Evolutionary conservation across 2,797 vertebrate species (phyloP).

Genomic region (Sebastes taczanowskii): DNA sequence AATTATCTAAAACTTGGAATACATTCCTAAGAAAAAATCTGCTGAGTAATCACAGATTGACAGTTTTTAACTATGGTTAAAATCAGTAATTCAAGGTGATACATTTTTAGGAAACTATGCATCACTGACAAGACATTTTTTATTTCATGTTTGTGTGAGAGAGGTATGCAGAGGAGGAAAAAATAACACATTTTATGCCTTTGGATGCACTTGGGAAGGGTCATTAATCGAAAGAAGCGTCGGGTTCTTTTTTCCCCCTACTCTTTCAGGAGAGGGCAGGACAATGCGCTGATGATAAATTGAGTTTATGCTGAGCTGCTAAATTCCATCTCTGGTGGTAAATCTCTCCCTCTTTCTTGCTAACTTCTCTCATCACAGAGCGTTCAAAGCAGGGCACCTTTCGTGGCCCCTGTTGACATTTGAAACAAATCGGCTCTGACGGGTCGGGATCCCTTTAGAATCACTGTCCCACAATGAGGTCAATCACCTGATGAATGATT

Average conservation of each 20-base stretch:
- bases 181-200: slow-evolving; percentile 55
- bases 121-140: slow-evolving; percentile 50
- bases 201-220: slow-evolving; percentile 74
- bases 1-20: neutral
- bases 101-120: slow-evolving; percentile 18
- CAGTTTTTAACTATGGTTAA: neutral
- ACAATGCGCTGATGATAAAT: slow-evolving; percentile 86
- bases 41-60: neutral
- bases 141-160: slow-evolving; percentile 19
- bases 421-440: slow-evolving; percentile 85
- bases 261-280: slow-evolving; percentile 77
- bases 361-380: slow-evolving; percentile 75
- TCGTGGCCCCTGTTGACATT: slow-evolving; percentile 77
- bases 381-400: slow-evolving; percentile 48
- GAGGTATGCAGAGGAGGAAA: slow-evolving; percentile 56
- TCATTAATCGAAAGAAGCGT: slow-evolving; percentile 81
- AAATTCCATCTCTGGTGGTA: slow-evolving; percentile 83
- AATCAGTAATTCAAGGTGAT: slow-evolving; percentile 11
- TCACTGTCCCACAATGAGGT: slow-evolving; percentile 77
- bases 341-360: slow-evolving; percentile 75
- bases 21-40: neutral
- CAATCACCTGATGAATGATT: slow-evolving; percentile 73
- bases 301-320: slow-evolving; percentile 82
- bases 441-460: slow-evolving; percentile 74
- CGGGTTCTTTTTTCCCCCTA: slow-evolving; percentile 47